A percentile compares a stretch with the other conserved stretches of the same genome.
Evolutionary conservation across 1,140 invertebrate genomes (phyloP).

Genomic region (Lordiphosa mommai): DNA sequence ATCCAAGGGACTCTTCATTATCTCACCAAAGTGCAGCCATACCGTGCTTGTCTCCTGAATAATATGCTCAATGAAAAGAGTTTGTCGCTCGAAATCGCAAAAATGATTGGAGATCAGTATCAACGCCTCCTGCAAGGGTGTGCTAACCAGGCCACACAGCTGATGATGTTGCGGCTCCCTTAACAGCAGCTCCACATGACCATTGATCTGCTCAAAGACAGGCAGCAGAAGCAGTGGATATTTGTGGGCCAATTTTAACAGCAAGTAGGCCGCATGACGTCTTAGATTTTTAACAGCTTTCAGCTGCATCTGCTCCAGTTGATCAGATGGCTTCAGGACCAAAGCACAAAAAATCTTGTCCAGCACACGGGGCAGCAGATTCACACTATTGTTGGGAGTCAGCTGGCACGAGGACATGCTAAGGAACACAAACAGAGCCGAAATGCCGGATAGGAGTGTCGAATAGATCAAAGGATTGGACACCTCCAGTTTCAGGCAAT

Average conservation of each 20-base stretch:
- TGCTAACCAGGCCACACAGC: conserved; percentile 91
- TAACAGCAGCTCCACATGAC: conserved; percentile 85
- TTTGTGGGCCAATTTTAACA: conserved; percentile 93
- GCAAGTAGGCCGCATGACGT: conserved; percentile 91
- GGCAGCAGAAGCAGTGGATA: conserved; percentile 91
- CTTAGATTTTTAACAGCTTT: conserved; percentile 90
- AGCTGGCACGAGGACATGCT: conserved; percentile 91
- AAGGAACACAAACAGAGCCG: conserved; percentile 93
- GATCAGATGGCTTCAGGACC: conserved; percentile 85
- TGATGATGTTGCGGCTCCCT: conserved; percentile 81
- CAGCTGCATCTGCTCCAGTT: conserved; percentile 77
- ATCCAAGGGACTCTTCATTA: conserved; percentile 83
- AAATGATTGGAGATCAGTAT: conserved; percentile 93
- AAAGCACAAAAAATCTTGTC: conserved; percentile 93
- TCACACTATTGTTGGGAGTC: conserved; percentile 83
- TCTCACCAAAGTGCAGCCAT: conserved; percentile 83
- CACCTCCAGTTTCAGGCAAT: conserved; percentile 88
- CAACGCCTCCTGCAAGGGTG: conserved; percentile 89
- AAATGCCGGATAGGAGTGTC: conserved; percentile 91
- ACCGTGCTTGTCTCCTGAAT: conserved; percentile 83
- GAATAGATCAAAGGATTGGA: conserved; percentile 89
- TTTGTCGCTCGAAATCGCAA: conserved; percentile 92
- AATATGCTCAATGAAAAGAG: conserved; percentile 90
- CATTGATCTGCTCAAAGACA: conserved; percentile 91
- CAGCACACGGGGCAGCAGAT: conserved; percentile 87